Conservation (phyloP, 2,888 invertebrate genomes). For the Zaprionus bogoriensis region DNA sequence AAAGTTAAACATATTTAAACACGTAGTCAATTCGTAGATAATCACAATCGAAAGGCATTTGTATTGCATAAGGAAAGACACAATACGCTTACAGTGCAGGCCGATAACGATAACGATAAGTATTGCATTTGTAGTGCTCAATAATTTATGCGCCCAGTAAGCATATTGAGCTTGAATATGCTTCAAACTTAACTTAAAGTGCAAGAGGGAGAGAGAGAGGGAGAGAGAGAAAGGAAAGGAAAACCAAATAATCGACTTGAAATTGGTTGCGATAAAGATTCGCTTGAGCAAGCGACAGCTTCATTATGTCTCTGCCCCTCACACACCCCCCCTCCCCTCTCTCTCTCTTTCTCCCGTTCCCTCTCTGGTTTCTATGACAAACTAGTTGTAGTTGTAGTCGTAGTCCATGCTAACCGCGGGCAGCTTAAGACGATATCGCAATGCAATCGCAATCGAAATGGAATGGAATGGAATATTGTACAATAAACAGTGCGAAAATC, state of each 20-base stretch:
- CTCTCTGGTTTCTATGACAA: neutral
- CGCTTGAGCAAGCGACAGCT: neutral
- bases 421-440: slow-evolving; percentile 20
- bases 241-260: neutral
- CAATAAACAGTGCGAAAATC: slow-evolving; percentile 44
- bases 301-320: neutral
- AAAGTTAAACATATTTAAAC: neutral
- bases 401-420: slow-evolving; percentile 17
- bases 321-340: neutral
- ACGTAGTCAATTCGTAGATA: neutral
- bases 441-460: slow-evolving; percentile 28
- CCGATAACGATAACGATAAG: neutral
- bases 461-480: slow-evolving; percentile 35
- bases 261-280: neutral
- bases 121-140: neutral
- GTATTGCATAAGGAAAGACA: neutral
- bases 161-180: neutral
- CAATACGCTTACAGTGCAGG: neutral
- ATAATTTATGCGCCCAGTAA: too few species aligned
- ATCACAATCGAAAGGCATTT: neutral
- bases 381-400: slow-evolving; percentile 5
- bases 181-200: neutral
- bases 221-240: neutral
- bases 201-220: neutral
- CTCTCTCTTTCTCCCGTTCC: neutral